Evolutionary conservation across 2,888 invertebrate genomes (phyloP), one percentile per base, ranked within the genome.

Genomic region (Orthosia incerta): DNA sequence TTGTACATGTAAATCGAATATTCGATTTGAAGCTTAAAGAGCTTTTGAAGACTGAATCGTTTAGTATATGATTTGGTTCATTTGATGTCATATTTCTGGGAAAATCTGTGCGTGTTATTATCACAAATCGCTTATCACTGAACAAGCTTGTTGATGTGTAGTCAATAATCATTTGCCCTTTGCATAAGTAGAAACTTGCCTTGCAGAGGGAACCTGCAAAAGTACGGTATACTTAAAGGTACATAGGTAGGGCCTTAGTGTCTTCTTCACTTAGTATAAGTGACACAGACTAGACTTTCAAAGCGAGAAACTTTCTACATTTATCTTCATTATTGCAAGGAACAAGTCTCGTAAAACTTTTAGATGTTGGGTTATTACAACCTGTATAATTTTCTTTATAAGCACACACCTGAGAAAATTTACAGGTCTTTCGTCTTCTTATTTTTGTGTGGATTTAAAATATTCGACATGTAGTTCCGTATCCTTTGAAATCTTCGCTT

Each of bases 271-370:
- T n/a, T 46, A 26, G 9, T 23, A 18, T n/a, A 23, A n/a, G 26
- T 13, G 23, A 51, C 55, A 74, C 31, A 20, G 18, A 50, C 20
- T 63, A 79, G 53, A 48, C 57, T 57, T 26, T 39, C 51, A 23
- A 48, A 78, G 39, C 39, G 53, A 23, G 18, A 50, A 63, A 80
- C 80, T 80, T 76, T 59, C 3, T 12, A 55, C 74, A 59, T 76
- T 60, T 26, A 53, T 80, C 76, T 74, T 73, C 39, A 59, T 63
- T 80, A 74, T n/a, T 48, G 39, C 39, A 11, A 31, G 23, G 3
- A 70, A 48, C 9, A 53, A 20, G 16, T 31, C 39, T 48, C 16
- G 18, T 3, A 46, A 26, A 51, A 72, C 45, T 45, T 60, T 60
- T 15, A 15, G 45, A n/a, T n/a, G 13, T 20, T 51, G 61, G 5